Base-by-base conservation (phyloP, 2,888 invertebrate species). In the Aplocera efformata region DNA sequence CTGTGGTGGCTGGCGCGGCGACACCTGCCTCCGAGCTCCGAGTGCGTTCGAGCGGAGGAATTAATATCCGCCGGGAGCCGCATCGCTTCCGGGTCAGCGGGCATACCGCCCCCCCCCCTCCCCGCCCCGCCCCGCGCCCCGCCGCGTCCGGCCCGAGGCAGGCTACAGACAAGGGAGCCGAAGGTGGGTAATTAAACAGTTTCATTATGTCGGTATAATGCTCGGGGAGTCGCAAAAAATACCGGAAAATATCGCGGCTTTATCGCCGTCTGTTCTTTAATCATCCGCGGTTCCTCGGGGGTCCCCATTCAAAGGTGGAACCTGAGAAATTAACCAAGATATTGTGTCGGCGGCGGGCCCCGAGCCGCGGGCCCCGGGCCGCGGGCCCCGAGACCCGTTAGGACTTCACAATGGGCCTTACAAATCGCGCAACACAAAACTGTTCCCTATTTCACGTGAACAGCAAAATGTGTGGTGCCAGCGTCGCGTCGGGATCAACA, bases 1-100 rank as follows among this genome's bases (percentile, higher is more conserved):
- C n/a, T n/a, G n/a, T n/a, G n/a, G 27, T 10, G 33, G 44, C 7
- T 11, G 39, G 37, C 32, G 50, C 54, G 57, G 48, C 53, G 54
- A 55, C 57, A 64, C 58, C 55, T 59, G 56, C 55, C 54, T 30
- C 53, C 13, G 20, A 20, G 20, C 37, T 41, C 10, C 57, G 60
- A 50, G 67, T 70, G 68, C 73, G 72, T 69, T 70, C 69, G 61
- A 69, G 66, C 68, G 73, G 67, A 74, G 71, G 67, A 75, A 76
- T 76, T 75, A 76, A 76, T 76, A 76, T 76, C 75, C 75, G 76
- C 51, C 51, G 62, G 57, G 69, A 61, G 71, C 70, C 73, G 67
- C 74, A 69, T 67, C 68, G 67, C 60, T 64, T 72, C 75, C 75
- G 74, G 75, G 74, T 74, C 74, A 73, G 65, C 56, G 72, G 56